These are phyloP conservation scores for Erebia epiphron DNA, from an alignment of 2,888 invertebrate species.

Conservation along the genomic window DNA sequence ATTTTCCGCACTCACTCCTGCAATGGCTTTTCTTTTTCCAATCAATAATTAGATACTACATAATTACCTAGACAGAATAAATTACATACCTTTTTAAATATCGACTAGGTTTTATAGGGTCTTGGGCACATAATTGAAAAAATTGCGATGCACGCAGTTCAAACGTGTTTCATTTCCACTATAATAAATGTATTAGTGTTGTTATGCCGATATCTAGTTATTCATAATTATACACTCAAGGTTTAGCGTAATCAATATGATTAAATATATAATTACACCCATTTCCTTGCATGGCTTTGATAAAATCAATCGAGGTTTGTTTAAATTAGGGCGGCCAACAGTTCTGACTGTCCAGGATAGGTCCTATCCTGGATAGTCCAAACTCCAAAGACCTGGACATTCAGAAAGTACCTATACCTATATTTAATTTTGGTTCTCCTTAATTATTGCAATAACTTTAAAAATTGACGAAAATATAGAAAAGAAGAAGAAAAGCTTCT, in stretches of 20 bases:
- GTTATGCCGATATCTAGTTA: constrained; percentile 33
- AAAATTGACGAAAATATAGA: too few species aligned
- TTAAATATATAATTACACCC: constrained; percentile 42
- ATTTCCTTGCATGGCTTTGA: constrained; percentile 43
- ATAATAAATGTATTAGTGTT: constrained; percentile 20
- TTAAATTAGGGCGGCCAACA: constrained; percentile 26
- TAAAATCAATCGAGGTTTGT: constrained; percentile 40
- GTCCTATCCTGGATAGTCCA: neutral
- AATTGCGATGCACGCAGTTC: constrained; percentile 6
- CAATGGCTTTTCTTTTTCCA: too few species aligned
- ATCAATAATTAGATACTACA: too few species aligned
- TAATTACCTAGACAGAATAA: too few species aligned
- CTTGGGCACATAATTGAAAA: neutral
- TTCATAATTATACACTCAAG: constrained; percentile 38
- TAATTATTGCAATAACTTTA: too few species aligned
- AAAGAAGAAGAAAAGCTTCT: too few species aligned
- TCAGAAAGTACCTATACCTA: too few species aligned
- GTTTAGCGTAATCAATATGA: constrained; percentile 41
- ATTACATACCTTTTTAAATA: too few species aligned
- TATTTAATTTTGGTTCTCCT: too few species aligned
- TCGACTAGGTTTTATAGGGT: too few species aligned
- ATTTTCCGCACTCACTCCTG: too few species aligned
- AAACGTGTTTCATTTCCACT: constrained; percentile 31
- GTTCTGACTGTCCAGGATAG: neutral
- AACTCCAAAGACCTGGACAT: too few species aligned